phyloP scores from a whole-genome alignment of 2,113 vertebrate genomes.

The Megaceryle maxima region DNA sequence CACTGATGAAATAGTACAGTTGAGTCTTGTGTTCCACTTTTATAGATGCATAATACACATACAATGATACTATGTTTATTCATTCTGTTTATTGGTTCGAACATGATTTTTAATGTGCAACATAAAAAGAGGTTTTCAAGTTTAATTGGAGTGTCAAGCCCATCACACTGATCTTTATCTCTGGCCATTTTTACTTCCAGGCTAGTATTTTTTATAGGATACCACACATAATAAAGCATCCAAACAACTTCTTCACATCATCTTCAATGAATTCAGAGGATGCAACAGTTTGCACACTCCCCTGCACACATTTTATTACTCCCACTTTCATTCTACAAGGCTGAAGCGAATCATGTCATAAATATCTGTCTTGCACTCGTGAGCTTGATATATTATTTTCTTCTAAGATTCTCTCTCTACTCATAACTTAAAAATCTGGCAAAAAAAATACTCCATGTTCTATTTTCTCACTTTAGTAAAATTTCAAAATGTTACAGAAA shows the following conservation, averaged over 20 bases:
- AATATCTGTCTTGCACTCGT: slow-evolving; percentile 47
- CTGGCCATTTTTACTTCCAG: slow-evolving; percentile 19
- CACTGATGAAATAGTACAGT: background rate
- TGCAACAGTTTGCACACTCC: slow-evolving; percentile 66
- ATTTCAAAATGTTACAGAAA: slow-evolving; percentile 11
- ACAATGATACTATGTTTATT: slow-evolving; percentile 22
- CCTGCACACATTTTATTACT: slow-evolving; percentile 48
- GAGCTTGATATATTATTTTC: slow-evolving; percentile 43
- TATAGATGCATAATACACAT: background rate
- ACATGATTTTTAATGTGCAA: slow-evolving; percentile 58
- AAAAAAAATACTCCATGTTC: background rate
- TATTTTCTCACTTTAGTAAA: slow-evolving; percentile 31
- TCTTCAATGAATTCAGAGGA: slow-evolving; percentile 69
- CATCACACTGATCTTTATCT: slow-evolving; percentile 51
- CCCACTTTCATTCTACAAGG: slow-evolving; percentile 55
- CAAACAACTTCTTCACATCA: slow-evolving; percentile 70
- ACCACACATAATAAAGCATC: slow-evolving; percentile 71
- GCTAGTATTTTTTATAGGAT: slow-evolving; percentile 47
- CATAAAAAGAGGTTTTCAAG: slow-evolving; percentile 62
- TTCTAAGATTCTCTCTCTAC: slow-evolving; percentile 7
- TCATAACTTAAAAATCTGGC: slow-evolving; percentile 41
- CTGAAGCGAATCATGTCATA: slow-evolving; percentile 13
- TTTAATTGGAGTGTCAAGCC: slow-evolving; percentile 55
- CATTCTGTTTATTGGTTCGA: slow-evolving; percentile 35
- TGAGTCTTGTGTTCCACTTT: background rate